phyloP scores from a whole-genome alignment of 2,888 invertebrate genomes.

The Odontocerum albicorne region DNA sequence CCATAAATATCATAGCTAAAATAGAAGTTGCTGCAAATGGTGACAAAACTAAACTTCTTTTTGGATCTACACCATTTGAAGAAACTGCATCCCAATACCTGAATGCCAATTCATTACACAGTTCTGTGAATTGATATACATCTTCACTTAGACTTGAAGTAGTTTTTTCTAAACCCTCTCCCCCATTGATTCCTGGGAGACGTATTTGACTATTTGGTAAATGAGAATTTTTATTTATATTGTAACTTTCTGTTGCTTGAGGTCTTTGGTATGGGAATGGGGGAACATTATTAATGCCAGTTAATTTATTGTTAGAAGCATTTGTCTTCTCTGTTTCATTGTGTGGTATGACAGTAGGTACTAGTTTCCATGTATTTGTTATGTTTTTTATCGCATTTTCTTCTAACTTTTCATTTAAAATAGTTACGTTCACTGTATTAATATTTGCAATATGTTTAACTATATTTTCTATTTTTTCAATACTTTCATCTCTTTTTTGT shows the following conservation, averaged over 20 bases:
- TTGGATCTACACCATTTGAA: constrained; percentile 68
- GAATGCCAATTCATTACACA: constrained; percentile 85
- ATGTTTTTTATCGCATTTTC: too few species aligned
- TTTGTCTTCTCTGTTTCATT: constrained; percentile 27
- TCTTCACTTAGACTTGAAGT: constrained; percentile 72
- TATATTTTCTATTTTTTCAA: too few species aligned
- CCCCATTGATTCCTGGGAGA: constrained; percentile 46
- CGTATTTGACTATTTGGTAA: constrained; percentile 28
- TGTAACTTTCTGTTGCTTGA: constrained; percentile 18
- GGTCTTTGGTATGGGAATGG: constrained; percentile 31
- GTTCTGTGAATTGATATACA: constrained; percentile 72
- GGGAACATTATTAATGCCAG: neutral
- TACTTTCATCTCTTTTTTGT: neutral
- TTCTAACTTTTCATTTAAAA: too few species aligned
- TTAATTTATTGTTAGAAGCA: constrained; percentile 18
- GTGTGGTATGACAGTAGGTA: constrained; percentile 59
- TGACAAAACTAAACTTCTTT: constrained; percentile 77
- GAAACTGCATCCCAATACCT: constrained; percentile 78
- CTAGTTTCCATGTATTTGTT: constrained; percentile 56
- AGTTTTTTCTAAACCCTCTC: constrained; percentile 76
- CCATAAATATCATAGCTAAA: constrained; percentile 88
- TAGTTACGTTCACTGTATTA: too few species aligned
- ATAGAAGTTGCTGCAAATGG: constrained; percentile 85
- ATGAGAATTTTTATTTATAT: constrained; percentile 26
- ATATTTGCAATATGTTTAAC: too few species aligned